A percentile compares a stretch with the other conserved stretches of the same genome.
Evolutionary conservation across 37 sponge, comb jelly and placozoan species (phyloP).

Genomic region (Aplysina aerophoba): DNA sequence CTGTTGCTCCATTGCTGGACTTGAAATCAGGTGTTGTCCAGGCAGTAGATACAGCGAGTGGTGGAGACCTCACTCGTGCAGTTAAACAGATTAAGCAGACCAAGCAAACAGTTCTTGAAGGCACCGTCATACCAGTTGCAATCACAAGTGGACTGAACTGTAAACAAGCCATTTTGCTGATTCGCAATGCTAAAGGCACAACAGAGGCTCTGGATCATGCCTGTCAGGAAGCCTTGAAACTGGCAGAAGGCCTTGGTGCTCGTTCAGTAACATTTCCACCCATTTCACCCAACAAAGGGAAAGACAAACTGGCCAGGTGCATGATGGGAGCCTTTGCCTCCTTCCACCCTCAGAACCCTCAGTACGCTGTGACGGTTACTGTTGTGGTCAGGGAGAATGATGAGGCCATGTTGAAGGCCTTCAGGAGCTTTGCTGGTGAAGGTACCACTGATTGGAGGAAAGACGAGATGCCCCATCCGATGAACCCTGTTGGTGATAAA

Average conservation of each 20-base stretch:
- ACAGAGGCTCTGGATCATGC: slow-evolving; percentile 27
- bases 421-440: neutral
- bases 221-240: slow-evolving; percentile 3
- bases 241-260: slow-evolving; percentile 29
- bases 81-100: no score
- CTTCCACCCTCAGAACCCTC: neutral
- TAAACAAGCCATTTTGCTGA: no score
- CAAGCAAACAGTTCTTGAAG: no score
- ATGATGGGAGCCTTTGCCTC: neutral
- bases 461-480: no score
- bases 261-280: slow-evolving; percentile 71
- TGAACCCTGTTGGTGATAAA: no score
- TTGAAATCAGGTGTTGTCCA: neutral
- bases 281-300: slow-evolving; percentile 14
- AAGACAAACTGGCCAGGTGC: neutral
- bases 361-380: neutral
- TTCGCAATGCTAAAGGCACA: no score
- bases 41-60: neutral
- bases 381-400: slow-evolving; percentile 9
- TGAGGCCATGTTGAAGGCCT: neutral
- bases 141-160: no score
- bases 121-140: no score
- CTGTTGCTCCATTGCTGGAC: neutral
- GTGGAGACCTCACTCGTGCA: neutral
- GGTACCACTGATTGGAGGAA: no score